Base-by-base conservation (phyloP, 23 tunicate species). In the Trididemnum nubilum region DNA sequence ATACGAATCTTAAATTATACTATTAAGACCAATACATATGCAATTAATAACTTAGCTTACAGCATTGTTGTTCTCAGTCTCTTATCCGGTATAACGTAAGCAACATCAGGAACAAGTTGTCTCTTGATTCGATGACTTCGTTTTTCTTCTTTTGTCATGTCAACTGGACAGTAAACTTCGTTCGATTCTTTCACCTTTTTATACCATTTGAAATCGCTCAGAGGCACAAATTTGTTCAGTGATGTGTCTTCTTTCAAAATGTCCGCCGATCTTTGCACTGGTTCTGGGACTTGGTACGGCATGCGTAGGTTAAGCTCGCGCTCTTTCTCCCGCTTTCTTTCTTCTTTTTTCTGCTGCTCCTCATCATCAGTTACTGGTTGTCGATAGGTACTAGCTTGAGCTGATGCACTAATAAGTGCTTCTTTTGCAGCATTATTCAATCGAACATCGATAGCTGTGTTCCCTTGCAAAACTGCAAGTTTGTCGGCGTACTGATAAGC, bases 201-300 rank as follows among this genome's bases (percentile, higher is more conserved):
- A 76, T 94, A 94, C 98, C 98, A 94, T 66, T 89, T 89, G 81
- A 85, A 81, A 73, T 94, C 98, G 39, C 94, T 88, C 59, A 94
- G 28, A 37, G 98, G 98, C 12, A 85, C 95, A 57, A 82, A 94
- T 32, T 59, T 80, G 60, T 73, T 89, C 19, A 89, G 81, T 4
- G 89, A 39, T 28, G 82, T 36, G 51, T 94, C 87, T 75, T 83
- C 94, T 77, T 94, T 85, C 2, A 87, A 51, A 3, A 70, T 22
- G n/a, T 87, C 66, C 28, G 73, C 83, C 1, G 88, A 86, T 23
- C 83, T 66, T 58, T 84, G 79, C 35, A 87, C 36, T 35, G 98
- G 89, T 37, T 86, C 99, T 0, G 96, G 99, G 5, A 90, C 79
- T n/a, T 54, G 66, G 79, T 95, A 95, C 28, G 96, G 96, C 99